Evolutionary conservation across 2,888 invertebrate genomes (phyloP), one percentile per base, ranked within the genome.

Genomic region (Leptinotarsa haldemani): DNA sequence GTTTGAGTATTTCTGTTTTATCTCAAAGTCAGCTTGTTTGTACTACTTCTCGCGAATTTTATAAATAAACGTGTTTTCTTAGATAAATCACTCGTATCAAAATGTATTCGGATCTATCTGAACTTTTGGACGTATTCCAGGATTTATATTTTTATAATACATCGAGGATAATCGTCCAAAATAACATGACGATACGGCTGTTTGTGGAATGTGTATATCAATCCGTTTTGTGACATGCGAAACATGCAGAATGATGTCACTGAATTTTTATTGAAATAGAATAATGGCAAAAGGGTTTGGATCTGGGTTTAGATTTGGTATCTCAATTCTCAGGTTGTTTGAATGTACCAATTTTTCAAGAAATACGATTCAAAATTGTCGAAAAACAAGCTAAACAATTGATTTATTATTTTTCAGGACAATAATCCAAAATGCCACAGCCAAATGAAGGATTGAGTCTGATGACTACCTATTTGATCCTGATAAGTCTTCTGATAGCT

Each of bases 381-480:
- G n/a, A 4, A 4, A 50, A 50, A 16, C 4, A 50, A 4, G 0
- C 13, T 3, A 1, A 3, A 56, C 4, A 61, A 50, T 2, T 66
- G 71, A 18, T 56, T 13, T 15, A 1, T 4, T 73, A 65, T 56
- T 65, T 77, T 76, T 65, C 61, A 78, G 75, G 72, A 64, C 71
- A 69, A 64, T 69, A 71, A 74, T n/a, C 66, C 67, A 79, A 65
- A 66, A 81, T 82, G 82, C 75, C 82, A 40, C 73, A 74, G 40
- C 67, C 79, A 20, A 79, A 75, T 52, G 82, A 81, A 77, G 82
- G 82, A 76, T 77, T 76, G 63, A 82, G 77, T 68, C 74, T 82
- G 63, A 65, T 82, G 63, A 82, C 81, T 2, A 82, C 82, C 16
- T 82, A 82, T 69, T 61, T 82, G 12, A 82, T 82, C 65, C 80